These are phyloP conservation scores for Hydroisotoma schaefferi DNA, from an alignment of 2,888 invertebrate genomes.

Conservation along the genomic window DNA sequence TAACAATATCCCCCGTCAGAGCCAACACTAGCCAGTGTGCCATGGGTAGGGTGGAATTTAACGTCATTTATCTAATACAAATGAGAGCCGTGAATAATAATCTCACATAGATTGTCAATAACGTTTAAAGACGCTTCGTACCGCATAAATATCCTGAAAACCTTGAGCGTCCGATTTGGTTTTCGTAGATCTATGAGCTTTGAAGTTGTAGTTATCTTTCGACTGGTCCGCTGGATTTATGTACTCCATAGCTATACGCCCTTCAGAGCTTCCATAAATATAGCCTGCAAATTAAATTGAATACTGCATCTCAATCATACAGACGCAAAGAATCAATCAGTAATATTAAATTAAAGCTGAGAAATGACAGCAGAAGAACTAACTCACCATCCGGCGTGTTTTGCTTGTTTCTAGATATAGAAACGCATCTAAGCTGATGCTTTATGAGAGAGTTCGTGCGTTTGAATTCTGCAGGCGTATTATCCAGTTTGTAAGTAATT, in stretches of 20 bases:
- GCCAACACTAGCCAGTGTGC: slow-evolving; percentile 94
- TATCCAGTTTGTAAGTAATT: slow-evolving; percentile 90
- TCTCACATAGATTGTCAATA: too few relatives aligned
- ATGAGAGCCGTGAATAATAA: too few relatives aligned
- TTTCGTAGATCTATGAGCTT: slow-evolving; percentile 93
- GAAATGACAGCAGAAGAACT: too few relatives aligned
- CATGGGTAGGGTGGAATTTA: slow-evolving; percentile 94
- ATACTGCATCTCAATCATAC: too few relatives aligned
- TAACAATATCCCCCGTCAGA: slow-evolving; percentile 97
- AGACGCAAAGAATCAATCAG: too few relatives aligned
- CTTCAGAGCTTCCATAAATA: slow-evolving; percentile 93
- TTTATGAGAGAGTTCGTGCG: slow-evolving; percentile 87
- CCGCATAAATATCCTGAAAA: slow-evolving; percentile 69
- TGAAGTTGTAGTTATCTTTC: slow-evolving; percentile 99
- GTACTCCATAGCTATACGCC: slow-evolving; percentile 97
- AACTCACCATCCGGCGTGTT: slow-evolving; percentile 67
- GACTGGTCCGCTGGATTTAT: slow-evolving; percentile 89
- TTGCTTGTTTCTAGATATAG: slow-evolving; percentile 93
- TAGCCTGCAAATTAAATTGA: slow-evolving; percentile 60
- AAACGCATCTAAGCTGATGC: slow-evolving; percentile 91
- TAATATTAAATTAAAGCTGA: too few relatives aligned
- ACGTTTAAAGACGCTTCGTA: too few relatives aligned
- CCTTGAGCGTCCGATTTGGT: slow-evolving; percentile 70
- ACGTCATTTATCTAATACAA: slow-evolving; percentile 80
- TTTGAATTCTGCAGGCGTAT: slow-evolving; percentile 89